Conservation (phyloP, 30 jellyfish, hydroid and myxozoan genomes). For the Aurelia sp. region DNA sequence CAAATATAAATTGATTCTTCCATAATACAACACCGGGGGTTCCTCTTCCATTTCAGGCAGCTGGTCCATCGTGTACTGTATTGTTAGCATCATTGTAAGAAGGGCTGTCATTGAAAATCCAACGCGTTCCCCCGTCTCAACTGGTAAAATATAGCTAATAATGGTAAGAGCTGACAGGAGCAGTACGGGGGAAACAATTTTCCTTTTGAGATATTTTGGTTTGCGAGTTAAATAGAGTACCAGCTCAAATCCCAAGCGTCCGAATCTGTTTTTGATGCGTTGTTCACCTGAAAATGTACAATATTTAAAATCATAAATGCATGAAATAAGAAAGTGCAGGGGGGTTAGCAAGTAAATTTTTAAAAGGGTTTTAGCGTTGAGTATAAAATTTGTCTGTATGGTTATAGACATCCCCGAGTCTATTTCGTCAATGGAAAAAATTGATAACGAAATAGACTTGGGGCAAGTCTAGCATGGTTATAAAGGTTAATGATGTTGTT, state of each 20-base stretch:
- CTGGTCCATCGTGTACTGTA: slow-evolving; percentile 26
- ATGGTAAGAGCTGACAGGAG: slow-evolving; percentile 2
- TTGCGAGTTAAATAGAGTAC: not conserved
- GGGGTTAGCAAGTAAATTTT: too few species aligned
- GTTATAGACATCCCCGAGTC: too few species aligned
- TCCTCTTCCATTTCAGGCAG: slow-evolving; percentile 38
- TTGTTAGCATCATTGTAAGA: slow-evolving; percentile 39
- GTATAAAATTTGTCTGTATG: too few species aligned
- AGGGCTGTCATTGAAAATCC: slow-evolving; percentile 43
- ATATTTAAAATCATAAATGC: too few species aligned
- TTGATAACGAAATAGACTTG: too few species aligned
- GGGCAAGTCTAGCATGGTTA: too few species aligned
- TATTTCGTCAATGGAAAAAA: too few species aligned
- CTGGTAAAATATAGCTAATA: slow-evolving; percentile 20
- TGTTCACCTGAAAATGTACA: not conserved
- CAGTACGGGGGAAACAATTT: slow-evolving; percentile 2
- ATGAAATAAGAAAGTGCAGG: too few species aligned
- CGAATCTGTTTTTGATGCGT: not conserved
- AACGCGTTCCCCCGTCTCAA: slow-evolving; percentile 43
- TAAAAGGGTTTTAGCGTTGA: too few species aligned
- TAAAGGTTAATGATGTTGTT: too few species aligned
- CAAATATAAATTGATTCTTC: not conserved
- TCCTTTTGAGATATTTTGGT: slow-evolving; percentile 20
- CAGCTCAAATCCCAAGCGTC: not conserved
- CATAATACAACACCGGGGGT: slow-evolving; percentile 7